Evolutionary conservation across 2,797 vertebrate species (phyloP), one percentile per base, ranked within the genome.

Genomic region (Buceros bicornis): DNA sequence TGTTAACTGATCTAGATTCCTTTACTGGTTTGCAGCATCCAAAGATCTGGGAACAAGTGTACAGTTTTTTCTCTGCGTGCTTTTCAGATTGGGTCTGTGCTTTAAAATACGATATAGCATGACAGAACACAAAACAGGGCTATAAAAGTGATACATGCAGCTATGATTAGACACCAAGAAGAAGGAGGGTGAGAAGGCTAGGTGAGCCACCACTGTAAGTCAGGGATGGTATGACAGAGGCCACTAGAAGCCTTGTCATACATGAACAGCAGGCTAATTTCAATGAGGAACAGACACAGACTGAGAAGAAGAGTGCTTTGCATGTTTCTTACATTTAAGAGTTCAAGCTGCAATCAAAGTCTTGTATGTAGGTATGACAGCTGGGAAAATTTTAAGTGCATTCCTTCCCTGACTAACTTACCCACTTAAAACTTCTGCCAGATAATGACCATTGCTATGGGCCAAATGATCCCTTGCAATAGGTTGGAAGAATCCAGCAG

Each of bases 291-390:
- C 65, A 56, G 78, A 57, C 33, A 53, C 0, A 0, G 70, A 14
- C 64, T 73, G 25, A 85, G 83, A 50, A 71, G 29, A 79, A 70
- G 16, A 76, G 5, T 51, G n/a, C 45, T 95, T 88, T 84, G n/a
- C 50, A 11, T 43, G 5, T 74, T 61, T 86, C 65, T 81, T 62
- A 72, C 3, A 45, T 37, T 58, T 62, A 76, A 79, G 60, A 66
- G 48, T 66, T 82, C 67, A 82, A 73, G 51, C 74, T 76, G 35
- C 47, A 66, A 47, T 61, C 37, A 10, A 61, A 58, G 17, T 37
- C 66, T 84, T 60, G 69, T 45, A 45, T 53, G 13, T 91, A 69
- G 33, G 57, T 61, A 50, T 8, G 86, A 72, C 33, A 77, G 2
- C 8, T 87, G 43, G 40, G 56, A 71, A 67, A 66, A 37, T 37